Percentiles rank a stretch among this genome's conserved stretches.
Conservation (phyloP, 1,140 invertebrate genomes). For the Pararge aegeria region DNA sequence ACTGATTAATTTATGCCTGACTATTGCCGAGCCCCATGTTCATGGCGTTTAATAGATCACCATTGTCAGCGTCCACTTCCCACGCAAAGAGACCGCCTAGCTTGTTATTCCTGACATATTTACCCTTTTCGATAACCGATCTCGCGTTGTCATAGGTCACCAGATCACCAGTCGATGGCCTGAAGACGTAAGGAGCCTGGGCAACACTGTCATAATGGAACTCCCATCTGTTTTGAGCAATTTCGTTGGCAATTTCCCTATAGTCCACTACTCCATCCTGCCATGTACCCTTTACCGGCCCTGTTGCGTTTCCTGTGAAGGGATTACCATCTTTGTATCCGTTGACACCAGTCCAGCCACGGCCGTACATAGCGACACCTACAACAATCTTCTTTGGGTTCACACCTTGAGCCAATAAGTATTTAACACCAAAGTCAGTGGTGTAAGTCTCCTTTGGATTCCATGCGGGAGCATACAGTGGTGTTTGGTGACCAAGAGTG, state of each 20-base stretch:
- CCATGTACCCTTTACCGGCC: constrained; percentile 68
- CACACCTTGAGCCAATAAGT: constrained; percentile 65
- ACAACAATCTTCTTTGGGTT: constrained; percentile 70
- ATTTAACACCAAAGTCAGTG: constrained; percentile 67
- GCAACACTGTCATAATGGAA: constrained; percentile 70
- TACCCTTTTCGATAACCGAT: constrained; percentile 67
- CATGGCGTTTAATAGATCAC: constrained; percentile 69
- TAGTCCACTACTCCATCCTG: constrained; percentile 73
- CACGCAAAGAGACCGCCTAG: constrained; percentile 69
- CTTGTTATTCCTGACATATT: constrained; percentile 71
- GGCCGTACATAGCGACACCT: constrained; percentile 71
- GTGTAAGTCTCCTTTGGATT: constrained; percentile 68
- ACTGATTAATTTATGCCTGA: constrained; percentile 38
- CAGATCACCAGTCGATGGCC: constrained; percentile 58
- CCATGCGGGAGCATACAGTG: constrained; percentile 64
- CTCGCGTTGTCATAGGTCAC: constrained; percentile 69
- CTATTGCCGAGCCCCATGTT: constrained; percentile 70
- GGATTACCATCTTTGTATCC: constrained; percentile 55
- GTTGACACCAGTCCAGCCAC: constrained; percentile 66
- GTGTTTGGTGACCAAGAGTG: constrained; percentile 64
- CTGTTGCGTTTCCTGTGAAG: constrained; percentile 65
- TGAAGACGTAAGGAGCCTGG: constrained; percentile 67
- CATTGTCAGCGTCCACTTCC: constrained; percentile 72
- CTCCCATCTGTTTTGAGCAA: constrained; percentile 65
- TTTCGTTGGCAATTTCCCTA: constrained; percentile 66